Evolutionary conservation across 1,140 invertebrate species (phyloP), one percentile per base, ranked within the genome.

Genomic region (Plectrocnemia conspersa): DNA sequence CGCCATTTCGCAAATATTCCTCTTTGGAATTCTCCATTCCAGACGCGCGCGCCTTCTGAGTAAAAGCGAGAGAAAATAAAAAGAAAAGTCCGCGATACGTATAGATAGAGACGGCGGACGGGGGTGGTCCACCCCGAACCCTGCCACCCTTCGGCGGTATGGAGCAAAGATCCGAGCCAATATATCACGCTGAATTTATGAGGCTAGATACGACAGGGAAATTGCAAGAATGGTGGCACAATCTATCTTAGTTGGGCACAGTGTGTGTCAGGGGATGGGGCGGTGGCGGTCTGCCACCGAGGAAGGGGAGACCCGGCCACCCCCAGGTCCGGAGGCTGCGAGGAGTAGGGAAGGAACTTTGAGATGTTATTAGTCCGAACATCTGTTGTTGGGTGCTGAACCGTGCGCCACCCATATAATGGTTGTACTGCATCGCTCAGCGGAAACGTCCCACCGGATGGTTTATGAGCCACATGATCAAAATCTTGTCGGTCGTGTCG

Each of bases 161-260:
- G 78, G 79, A 80, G 78, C 75, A 80, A 77, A 79, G 79, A 79
- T 81, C 79, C 79, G 73, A 78, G 80, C 78, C 78, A 77, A 82
- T 83, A 83, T 82, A 81, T 83, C 81, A 82, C 79, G 65, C 73
- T 69, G 78, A 80, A 83, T 83, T 83, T 83, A 83, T 80, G 81
- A 81, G 79, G 78, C 74, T 80, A 81, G 80, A 82, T 82, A 82
- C 81, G 81, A 83, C 81, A 83, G 80, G 80, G 81, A 83, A 82
- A 83, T 83, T 83, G 81, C 81, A 82, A 83, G 81, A 83, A 83
- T 83, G 80, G 81, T 79, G 79, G 81, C 78, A 80, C 80, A 82
- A 83, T 82, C 80, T 82, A 82, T 83, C 80, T 82, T 76, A 75
- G 74, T 76, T 75, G 73, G 72, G 73, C 71, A 65, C 69, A 53